These are phyloP conservation scores for Caenorhabditis macrosperma DNA, from an alignment of 2,888 invertebrate genomes.

Conservation along the genomic window DNA sequence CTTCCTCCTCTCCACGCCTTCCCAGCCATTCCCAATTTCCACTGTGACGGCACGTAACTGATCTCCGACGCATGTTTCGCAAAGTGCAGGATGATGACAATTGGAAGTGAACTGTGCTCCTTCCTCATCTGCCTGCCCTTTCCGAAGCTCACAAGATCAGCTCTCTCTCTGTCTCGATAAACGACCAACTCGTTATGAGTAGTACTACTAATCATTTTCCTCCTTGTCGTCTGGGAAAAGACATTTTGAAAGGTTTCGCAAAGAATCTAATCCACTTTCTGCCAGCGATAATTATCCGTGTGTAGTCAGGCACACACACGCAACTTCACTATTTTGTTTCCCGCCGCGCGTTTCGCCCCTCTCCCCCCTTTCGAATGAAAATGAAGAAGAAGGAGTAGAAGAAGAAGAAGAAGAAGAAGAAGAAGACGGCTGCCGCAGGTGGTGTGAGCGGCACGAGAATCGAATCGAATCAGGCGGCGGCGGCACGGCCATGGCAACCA, in stretches of 20 bases:
- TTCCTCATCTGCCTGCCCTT: too few species aligned
- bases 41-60: too few species aligned
- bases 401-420: background rate
- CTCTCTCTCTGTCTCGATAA: background rate
- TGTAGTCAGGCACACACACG: background rate
- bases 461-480: constrained; percentile 52
- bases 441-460: constrained; percentile 13
- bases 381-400: constrained; percentile 6
- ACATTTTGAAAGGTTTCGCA: constrained; percentile 41
- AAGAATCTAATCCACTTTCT: constrained; percentile 28
- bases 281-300: constrained; percentile 10
- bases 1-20: too few species aligned
- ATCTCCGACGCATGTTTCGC: too few species aligned
- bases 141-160: too few species aligned
- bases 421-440: constrained; percentile 26
- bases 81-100: too few species aligned
- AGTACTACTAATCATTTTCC: background rate
- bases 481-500: constrained; percentile 47
- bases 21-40: too few species aligned
- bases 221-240: background rate
- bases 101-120: too few species aligned
- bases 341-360: background rate
- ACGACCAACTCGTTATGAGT: background rate
- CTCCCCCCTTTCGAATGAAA: background rate
- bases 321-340: constrained; percentile 21